Base-by-base conservation (phyloP, 1,140 invertebrate species). In the Agrypnia vestita region DNA sequence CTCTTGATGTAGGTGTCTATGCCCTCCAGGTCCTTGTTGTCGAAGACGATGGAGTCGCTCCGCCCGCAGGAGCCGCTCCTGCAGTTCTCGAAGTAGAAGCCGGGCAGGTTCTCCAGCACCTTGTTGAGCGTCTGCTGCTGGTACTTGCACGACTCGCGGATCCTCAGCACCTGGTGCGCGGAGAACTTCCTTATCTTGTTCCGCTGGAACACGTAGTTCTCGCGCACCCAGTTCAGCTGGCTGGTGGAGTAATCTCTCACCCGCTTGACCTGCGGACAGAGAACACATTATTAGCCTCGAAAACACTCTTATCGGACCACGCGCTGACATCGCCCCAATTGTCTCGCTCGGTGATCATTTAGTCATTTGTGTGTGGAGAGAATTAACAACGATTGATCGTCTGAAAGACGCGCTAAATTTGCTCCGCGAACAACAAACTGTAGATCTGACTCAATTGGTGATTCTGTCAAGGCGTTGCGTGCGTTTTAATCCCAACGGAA, bases 101-200 rank as follows among this genome's bases (percentile, higher is more conserved):
- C 96, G n/a, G 97, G 97, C 82, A 99, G 90, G 85, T 97, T 98
- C 86, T 99, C 97, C 47, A 99, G 86, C 0, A 99, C 94, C 86
- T 98, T 98, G 87, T 97, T 97, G 8, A 99, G 87, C 4, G 97
- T 97, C 87, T 97, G 96, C 86, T 98, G 97, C 86, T 97, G 96
- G 84, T 97, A 96, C 88, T 98, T 98, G 91, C 97, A 98, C 7
- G 96, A 96, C 87, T 98, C 97, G 8, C 96, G 92, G 4, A 98
- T 89, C 61, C 96, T 91, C 13, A 97, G 88, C 47, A 98, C 93
- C 86, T 98, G 97, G 84, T 97, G 95, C 0, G 96, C 93, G 86
- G 96, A 97, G 89, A 98, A 99, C 86, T 98, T 98, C 13, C 97
- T 91, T 73, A 98, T 97, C 84, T 97, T 94, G 86, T 97, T 96